A percentile compares a stretch with the other conserved stretches of the same genome.
Conservation (phyloP, 2,113 vertebrate species). For the Gopherus flavomarginatus region DNA sequence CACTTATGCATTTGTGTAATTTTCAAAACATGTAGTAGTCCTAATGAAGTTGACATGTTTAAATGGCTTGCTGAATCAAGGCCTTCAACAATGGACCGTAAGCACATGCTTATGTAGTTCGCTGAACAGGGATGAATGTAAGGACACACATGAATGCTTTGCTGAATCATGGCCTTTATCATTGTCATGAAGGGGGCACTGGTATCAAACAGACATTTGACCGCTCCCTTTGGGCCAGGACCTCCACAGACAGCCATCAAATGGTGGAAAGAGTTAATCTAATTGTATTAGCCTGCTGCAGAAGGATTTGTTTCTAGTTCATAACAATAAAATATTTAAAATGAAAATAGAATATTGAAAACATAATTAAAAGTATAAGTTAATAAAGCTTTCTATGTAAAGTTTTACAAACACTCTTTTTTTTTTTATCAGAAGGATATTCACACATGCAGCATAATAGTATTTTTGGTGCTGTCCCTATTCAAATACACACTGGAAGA, state of each 20-base stretch:
- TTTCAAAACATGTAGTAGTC: not conserved
- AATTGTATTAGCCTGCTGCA: not conserved
- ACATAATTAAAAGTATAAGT: not conserved
- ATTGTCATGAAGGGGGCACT: not conserved
- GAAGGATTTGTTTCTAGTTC: not conserved
- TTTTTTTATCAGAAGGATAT: not conserved
- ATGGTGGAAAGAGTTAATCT: not conserved
- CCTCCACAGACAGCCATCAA: not conserved
- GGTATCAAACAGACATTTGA: not conserved
- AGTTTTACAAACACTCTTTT: not conserved
- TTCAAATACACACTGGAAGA: not conserved
- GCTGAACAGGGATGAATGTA: not conserved
- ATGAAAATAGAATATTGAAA: not conserved
- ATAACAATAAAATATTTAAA: not conserved
- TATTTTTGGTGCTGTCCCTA: not conserved
- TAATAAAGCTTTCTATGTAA: not conserved
- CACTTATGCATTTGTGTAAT: not conserved
- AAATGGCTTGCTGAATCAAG: not conserved
- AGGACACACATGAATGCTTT: not conserved
- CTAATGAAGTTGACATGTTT: not conserved
- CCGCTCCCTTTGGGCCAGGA: not conserved
- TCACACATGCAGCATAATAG: not conserved
- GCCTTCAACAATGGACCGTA: not conserved
- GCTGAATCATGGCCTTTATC: not conserved
- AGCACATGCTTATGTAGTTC: not conserved